phyloP scores from a whole-genome alignment of 2,888 invertebrate genomes.

The Nasonovia ribisnigri region DNA sequence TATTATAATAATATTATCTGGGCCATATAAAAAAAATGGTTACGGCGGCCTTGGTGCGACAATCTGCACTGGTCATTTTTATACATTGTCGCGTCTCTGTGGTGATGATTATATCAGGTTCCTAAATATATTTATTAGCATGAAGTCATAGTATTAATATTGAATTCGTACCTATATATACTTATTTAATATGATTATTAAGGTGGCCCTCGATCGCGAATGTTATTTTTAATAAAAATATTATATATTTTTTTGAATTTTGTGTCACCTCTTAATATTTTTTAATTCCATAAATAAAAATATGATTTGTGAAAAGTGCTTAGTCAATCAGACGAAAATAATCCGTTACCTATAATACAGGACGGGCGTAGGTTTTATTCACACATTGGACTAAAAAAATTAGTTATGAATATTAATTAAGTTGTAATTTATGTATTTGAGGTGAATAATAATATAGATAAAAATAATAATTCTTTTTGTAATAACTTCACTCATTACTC shows the following conservation, averaged over 20 bases:
- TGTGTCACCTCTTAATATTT: not conserved
- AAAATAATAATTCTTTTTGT: too few species aligned
- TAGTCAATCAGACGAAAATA: not conserved
- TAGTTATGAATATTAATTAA: not conserved
- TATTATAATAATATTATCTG: not conserved
- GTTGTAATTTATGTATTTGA: not conserved
- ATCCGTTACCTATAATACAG: not conserved
- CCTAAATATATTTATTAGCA: too few species aligned
- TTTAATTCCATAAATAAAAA: not conserved
- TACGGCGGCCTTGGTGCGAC: not conserved
- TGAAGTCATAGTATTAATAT: too few species aligned
- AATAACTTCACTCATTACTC: not conserved
- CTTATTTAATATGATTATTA: not conserved
- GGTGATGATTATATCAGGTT: too few species aligned
- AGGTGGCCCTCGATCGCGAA: not conserved
- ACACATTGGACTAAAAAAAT: not conserved
- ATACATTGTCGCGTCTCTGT: not conserved
- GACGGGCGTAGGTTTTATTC: too few species aligned
- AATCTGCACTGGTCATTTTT: not conserved
- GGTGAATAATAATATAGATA: too few species aligned
- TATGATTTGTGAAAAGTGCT: not conserved
- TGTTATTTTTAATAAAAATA: not conserved
- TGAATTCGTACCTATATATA: too few species aligned
- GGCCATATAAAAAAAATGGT: not conserved
- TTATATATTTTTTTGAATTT: not conserved